These are phyloP conservation scores for Rattus norvegicus DNA, from an alignment of 2,113 vertebrate species.

Conservation along the genomic window GRCr8 NC_086032.1:106612001-106612500, in stretches of 20 bases:
- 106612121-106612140: not conserved
- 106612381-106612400: not conserved
- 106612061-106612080: not conserved
- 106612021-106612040: too few relatives aligned
- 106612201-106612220: not conserved
- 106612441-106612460: not conserved
- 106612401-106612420: not conserved
- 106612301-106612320: not conserved
- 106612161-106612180: not conserved
- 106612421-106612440: not conserved
- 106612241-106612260: not conserved
- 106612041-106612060: too few relatives aligned
- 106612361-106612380: not conserved
- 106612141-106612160: not conserved
- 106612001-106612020: too few relatives aligned
- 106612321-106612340: not conserved
- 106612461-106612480: not conserved
- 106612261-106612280: not conserved
- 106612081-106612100: not conserved
- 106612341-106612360: not conserved
- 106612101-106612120: not conserved
- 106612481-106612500: fast-evolving
- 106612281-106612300: not conserved
- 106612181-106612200: not conserved
- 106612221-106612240: not conserved